Evolutionary conservation across 2,797 vertebrate genomes (phyloP), one percentile per base, ranked within the genome.

Genomic region (Pipistrellus pygmaeus): DNA sequence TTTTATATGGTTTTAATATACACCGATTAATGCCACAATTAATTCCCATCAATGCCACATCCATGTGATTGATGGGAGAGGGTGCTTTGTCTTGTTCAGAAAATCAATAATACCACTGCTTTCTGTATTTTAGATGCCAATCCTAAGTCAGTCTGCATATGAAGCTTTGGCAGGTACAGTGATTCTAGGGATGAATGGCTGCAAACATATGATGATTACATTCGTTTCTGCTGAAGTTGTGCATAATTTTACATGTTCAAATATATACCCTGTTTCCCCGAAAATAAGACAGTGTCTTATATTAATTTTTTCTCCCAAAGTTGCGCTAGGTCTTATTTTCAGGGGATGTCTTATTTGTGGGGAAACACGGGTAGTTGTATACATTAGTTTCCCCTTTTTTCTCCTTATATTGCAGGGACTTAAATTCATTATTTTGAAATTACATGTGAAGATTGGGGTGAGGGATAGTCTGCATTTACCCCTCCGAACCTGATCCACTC

Each of bases 1-100:
- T 94, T 84, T 60, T 32, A 7, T 88, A 68, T 85, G 30, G 12
- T 72, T 77, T 85, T 94, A 85, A 62, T 53, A 85, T n/a, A 23
- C 5, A 85, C 6, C 5, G 27, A 71, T 41, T 41, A 41, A 41
- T 41, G 38, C 38, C 38, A 41, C 38, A 41, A 41, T 41, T 41
- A 12, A 77, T 85, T 91, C 84, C 75, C 10, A 89, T 44, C 32
- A 93, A 60, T 3, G 35, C 38, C 25, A 17, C 51, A 62, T 76
- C n/a, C 35, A 10, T 17, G 8, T 89, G 41, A 91, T 25, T 51
- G 55, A 38, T 53, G 30, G 27, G 82, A 92, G 21, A 48, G 7
- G 0, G 7, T 66, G 12, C 88, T 85, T 88, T 68, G 75, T 88
- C 53, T 91, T 81, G 23, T 85, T 91, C 18, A 14, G 57, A 53